These are phyloP conservation scores for Fopius arisanus DNA, from an alignment of 1,140 invertebrate species.

Conservation along the genomic window DNA sequence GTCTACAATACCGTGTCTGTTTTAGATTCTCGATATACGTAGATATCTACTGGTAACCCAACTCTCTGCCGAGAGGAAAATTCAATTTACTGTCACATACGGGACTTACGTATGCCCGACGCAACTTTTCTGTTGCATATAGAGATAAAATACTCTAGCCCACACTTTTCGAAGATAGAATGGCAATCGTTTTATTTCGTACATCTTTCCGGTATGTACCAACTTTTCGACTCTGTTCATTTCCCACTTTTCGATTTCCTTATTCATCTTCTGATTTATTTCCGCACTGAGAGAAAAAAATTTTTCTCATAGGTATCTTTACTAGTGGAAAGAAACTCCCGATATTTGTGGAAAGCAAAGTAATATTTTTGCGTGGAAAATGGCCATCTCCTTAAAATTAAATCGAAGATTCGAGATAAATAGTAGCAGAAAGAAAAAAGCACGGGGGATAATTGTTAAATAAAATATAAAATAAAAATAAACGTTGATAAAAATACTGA, in stretches of 20 bases:
- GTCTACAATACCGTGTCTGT: constrained; percentile 8
- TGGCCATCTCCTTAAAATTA: too few relatives aligned
- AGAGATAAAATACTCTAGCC: not conserved
- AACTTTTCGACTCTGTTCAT: not conserved
- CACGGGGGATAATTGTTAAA: too few relatives aligned
- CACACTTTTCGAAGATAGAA: not conserved
- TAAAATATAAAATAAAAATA: too few relatives aligned
- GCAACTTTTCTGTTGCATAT: not conserved
- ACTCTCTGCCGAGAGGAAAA: not conserved
- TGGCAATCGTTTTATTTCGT: not conserved
- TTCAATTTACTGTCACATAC: constrained; percentile 24
- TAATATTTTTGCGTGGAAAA: too few relatives aligned
- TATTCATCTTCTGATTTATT: not conserved
- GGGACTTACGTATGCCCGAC: constrained; percentile 20
- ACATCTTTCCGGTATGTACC: not conserved
- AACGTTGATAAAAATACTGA: too few relatives aligned
- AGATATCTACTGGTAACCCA: not conserved
- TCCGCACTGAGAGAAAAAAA: too few relatives aligned
- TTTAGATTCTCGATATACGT: constrained; percentile 19
- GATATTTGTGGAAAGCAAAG: too few relatives aligned
- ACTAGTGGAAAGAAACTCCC: too few relatives aligned
- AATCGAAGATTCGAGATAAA: too few relatives aligned
- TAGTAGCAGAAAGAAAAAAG: too few relatives aligned
- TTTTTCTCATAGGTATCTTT: too few relatives aligned
- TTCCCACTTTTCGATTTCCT: not conserved